Conservation (phyloP, 2,797 vertebrate species). For the Neosilurus mollespiculum region DNA sequence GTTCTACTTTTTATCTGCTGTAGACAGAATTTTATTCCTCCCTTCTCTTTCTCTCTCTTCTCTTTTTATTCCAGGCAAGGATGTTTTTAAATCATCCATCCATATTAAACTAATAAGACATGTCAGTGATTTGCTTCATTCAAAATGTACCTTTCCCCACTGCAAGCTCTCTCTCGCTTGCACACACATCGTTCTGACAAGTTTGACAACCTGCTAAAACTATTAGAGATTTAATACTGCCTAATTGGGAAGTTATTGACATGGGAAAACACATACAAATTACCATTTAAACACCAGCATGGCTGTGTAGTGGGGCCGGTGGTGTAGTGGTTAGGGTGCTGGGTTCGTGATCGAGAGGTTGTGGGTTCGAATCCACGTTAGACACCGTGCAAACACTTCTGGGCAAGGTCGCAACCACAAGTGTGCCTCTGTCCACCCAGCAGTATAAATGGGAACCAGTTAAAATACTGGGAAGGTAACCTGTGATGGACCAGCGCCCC, state of each 20-base stretch:
- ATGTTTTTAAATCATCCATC: not conserved
- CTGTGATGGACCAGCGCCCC: too few species aligned
- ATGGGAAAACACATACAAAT: not conserved
- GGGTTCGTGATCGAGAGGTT: too few species aligned
- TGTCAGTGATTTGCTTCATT: slow-evolving; percentile 21
- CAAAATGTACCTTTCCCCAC: too few species aligned
- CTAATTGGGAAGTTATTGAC: slow-evolving; percentile 2
- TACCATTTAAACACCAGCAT: not conserved
- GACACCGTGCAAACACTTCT: too few species aligned
- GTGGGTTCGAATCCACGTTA: too few species aligned
- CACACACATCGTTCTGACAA: slow-evolving; percentile 3
- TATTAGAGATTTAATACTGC: not conserved
- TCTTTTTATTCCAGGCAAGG: not conserved
- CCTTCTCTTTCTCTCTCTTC: not conserved
- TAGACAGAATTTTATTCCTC: not conserved
- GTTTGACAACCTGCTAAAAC: slow-evolving; percentile 5
- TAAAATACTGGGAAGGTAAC: too few species aligned
- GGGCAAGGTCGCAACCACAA: too few species aligned
- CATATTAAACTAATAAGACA: slow-evolving; percentile 20
- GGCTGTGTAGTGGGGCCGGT: not conserved
- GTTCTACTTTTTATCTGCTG: not conserved
- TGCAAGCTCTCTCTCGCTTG: not conserved
- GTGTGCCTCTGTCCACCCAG: too few species aligned
- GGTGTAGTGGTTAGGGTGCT: too few species aligned
- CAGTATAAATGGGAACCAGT: too few species aligned